These are phyloP conservation scores for Planiliza haematocheilus DNA, from an alignment of 2,113 vertebrate genomes.

Conservation along the genomic window DNA sequence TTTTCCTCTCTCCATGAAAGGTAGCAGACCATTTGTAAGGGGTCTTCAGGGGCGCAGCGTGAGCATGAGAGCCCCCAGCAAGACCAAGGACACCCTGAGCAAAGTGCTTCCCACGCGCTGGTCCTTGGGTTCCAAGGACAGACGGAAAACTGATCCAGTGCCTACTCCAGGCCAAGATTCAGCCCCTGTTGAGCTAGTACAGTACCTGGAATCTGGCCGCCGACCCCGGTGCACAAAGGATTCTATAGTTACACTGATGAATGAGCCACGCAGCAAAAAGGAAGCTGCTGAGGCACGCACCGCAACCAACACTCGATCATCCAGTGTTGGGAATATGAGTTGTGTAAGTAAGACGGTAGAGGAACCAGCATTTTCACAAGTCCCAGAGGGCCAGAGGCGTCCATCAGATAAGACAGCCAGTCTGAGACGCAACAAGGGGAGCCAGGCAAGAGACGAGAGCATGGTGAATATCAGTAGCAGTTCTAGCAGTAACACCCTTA, in stretches of 20 bases:
- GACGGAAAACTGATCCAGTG: conserved; percentile 70
- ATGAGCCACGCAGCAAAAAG: conserved; percentile 71
- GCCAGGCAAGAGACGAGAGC: conserved; percentile 70
- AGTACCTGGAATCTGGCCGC: conserved; percentile 91
- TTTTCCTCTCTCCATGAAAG: conserved; percentile 53
- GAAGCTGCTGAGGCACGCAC: conserved; percentile 54
- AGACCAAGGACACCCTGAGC: conserved; percentile 78
- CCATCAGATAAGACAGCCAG: conserved; percentile 55
- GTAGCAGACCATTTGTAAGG: conserved; percentile 77
- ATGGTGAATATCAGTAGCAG: conserved; percentile 42
- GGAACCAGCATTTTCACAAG: not conserved
- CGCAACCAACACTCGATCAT: conserved; percentile 19
- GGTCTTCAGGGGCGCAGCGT: conserved; percentile 84
- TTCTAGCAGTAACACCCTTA: conserved; percentile 72
- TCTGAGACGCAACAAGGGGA: conserved; percentile 69
- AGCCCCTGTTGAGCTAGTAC: conserved; percentile 84
- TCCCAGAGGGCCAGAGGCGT: conserved; percentile 67
- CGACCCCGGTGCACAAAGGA: conserved; percentile 89
- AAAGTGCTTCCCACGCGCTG: conserved; percentile 84
- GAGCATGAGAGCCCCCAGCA: conserved; percentile 85
- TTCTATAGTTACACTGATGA: conserved; percentile 76
- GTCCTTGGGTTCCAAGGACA: conserved; percentile 86
- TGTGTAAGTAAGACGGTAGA: conserved; percentile 28
- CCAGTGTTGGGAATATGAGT: conserved; percentile 53
- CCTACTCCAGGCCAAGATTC: conserved; percentile 53